phyloP scores from a whole-genome alignment of 2,888 invertebrate species.

The Ernsta delagoae region DNA sequence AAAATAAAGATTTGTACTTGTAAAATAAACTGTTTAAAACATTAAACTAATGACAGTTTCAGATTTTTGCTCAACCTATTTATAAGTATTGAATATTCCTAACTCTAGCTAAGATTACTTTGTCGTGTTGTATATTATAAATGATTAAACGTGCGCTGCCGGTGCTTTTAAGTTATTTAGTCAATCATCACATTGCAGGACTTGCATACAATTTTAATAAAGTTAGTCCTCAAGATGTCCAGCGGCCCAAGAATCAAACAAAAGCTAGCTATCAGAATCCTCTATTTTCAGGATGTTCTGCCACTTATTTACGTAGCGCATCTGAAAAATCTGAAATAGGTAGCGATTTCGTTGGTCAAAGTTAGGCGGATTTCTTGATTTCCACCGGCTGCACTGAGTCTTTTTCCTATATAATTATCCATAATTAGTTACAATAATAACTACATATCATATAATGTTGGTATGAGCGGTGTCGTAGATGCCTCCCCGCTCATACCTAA shows the following conservation, averaged over 20 bases:
- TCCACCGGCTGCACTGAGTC: slow-evolving; percentile 54
- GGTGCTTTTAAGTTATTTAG: slow-evolving; percentile 42
- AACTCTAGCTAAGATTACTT: slow-evolving; percentile 80
- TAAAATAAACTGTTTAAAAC: slow-evolving; percentile 69
- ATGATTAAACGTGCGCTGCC: slow-evolving; percentile 55
- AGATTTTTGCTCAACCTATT: slow-evolving; percentile 67
- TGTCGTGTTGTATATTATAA: slow-evolving; percentile 67
- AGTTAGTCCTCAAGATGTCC: slow-evolving; percentile 10
- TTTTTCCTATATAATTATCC: slow-evolving; percentile 67
- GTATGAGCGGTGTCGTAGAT: slow-evolving; percentile 84
- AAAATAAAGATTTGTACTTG: slow-evolving; percentile 80
- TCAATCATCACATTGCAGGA: slow-evolving; percentile 9
- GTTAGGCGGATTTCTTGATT: slow-evolving; percentile 27
- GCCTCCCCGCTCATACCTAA: slow-evolving; percentile 80
- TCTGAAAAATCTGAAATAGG: too few species aligned
- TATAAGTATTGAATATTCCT: slow-evolving; percentile 64
- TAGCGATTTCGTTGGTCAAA: slow-evolving; percentile 40
- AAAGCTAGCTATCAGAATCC: slow-evolving; percentile 24
- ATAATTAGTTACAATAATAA: slow-evolving; percentile 79
- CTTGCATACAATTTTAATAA: not conserved
- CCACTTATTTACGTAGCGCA: slow-evolving; percentile 1
- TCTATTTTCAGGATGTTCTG: not conserved
- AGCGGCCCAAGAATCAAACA: slow-evolving; percentile 18
- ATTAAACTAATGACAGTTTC: slow-evolving; percentile 63
- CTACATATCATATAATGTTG: slow-evolving; percentile 79